Evolutionary conservation across 2,113 vertebrate species (phyloP).

Genomic region (Catagonus wagneri): DNA sequence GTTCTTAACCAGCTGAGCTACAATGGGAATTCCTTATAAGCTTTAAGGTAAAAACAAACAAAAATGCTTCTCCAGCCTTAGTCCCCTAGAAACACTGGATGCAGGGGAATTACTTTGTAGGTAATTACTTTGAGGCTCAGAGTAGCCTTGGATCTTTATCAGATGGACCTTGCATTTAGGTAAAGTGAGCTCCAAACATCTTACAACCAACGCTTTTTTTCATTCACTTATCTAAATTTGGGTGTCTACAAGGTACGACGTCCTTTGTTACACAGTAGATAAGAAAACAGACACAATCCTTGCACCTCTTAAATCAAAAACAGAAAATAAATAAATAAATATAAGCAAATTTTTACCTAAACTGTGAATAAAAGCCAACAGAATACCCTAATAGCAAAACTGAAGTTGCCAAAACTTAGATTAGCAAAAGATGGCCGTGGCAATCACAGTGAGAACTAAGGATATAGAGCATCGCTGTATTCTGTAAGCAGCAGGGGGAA

Average conservation of each 20-base stretch:
- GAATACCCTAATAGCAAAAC: background rate
- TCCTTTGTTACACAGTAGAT: background rate
- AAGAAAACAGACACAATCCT: background rate
- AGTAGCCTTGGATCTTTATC: background rate
- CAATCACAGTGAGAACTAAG: background rate
- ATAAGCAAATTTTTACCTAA: background rate
- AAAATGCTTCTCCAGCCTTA: background rate
- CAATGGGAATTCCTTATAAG: background rate
- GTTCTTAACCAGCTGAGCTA: too few species aligned
- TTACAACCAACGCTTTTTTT: background rate
- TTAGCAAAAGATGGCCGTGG: background rate
- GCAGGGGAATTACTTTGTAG: background rate
- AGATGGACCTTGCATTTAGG: background rate
- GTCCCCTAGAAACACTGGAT: background rate
- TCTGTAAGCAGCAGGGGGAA: background rate
- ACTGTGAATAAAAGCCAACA: background rate
- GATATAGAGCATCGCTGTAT: background rate
- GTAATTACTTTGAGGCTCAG: rapidly evolving
- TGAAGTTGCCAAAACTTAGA: background rate
- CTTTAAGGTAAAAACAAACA: background rate
- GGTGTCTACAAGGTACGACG: background rate
- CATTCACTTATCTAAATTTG: background rate
- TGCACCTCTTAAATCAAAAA: background rate
- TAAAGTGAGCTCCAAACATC: background rate
- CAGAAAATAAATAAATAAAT: background rate